These are phyloP conservation scores for Myotis lucifugus DNA, from an alignment of 2,113 vertebrate species.

Conservation along the genomic window DNA sequence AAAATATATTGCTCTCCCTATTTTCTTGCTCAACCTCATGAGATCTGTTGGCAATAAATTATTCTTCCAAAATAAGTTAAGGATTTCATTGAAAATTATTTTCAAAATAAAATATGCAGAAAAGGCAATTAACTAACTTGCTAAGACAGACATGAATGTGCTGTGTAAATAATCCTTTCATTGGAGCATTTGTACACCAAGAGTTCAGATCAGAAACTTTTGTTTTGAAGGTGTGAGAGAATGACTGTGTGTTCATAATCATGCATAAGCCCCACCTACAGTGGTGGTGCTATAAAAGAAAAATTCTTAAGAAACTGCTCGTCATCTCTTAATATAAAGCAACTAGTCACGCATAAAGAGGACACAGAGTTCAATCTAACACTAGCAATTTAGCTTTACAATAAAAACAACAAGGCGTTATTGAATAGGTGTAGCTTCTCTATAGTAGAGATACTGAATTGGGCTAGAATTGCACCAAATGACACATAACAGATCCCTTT, in stretches of 20 bases:
- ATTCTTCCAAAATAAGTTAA: not conserved
- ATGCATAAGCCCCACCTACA: not conserved
- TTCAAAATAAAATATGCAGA: not conserved
- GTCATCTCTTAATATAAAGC: not conserved
- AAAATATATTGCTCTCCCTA: not conserved
- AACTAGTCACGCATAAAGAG: not conserved
- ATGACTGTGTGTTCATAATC: not conserved
- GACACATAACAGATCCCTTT: not conserved
- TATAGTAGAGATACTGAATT: not conserved
- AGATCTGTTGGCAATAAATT: not conserved
- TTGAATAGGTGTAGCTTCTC: not conserved
- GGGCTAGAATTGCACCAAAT: not conserved
- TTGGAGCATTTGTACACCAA: not conserved
- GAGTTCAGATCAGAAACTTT: not conserved
- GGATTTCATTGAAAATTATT: constrained; percentile 28
- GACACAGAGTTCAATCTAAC: not conserved
- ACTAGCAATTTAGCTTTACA: not conserved
- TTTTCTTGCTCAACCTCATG: not conserved
- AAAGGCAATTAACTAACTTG: constrained; percentile 26
- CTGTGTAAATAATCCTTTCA: not conserved
- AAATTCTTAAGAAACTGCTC: not conserved
- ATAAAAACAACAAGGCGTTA: not conserved
- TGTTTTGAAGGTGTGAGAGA: not conserved
- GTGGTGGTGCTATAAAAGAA: not conserved
- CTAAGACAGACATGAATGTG: not conserved